Percentiles rank a stretch among this genome's conserved stretches.
phyloP scores from a whole-genome alignment of 2,113 vertebrate species.

The Daboia siamensis region DNA sequence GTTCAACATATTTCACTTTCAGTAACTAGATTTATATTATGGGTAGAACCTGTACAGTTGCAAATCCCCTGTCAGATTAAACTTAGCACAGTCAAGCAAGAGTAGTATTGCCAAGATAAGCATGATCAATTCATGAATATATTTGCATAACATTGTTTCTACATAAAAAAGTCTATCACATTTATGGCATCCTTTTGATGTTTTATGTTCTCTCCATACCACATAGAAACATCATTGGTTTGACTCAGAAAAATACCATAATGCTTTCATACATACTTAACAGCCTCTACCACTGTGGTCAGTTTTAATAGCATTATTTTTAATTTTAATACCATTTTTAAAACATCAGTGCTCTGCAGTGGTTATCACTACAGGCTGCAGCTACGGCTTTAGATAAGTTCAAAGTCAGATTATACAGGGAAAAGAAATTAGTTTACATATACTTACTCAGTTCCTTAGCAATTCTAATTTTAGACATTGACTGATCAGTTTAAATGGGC shows the following conservation, averaged over 20 bases:
- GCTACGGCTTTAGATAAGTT: background rate
- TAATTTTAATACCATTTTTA: background rate
- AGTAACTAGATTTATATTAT: background rate
- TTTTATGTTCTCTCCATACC: background rate
- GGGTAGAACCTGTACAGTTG: background rate
- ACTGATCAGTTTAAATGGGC: background rate
- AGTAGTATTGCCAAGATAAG: background rate
- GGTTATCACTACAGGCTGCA: background rate
- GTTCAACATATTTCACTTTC: background rate
- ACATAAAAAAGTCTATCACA: background rate
- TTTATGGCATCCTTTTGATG: background rate
- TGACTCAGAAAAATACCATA: background rate
- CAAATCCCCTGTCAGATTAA: background rate
- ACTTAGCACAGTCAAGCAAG: background rate
- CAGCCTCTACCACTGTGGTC: background rate
- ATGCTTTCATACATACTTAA: background rate
- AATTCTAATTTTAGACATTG: background rate
- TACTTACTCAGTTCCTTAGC: background rate
- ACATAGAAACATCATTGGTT: background rate
- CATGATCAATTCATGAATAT: background rate
- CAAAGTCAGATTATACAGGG: background rate
- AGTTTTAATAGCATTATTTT: background rate
- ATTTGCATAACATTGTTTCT: background rate
- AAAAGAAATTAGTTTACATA: background rate
- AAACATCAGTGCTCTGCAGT: background rate